phyloP scores from a whole-genome alignment of 37 sponge, comb jelly and placozoan genomes.

The Mnemiopsis leidyi region DNA sequence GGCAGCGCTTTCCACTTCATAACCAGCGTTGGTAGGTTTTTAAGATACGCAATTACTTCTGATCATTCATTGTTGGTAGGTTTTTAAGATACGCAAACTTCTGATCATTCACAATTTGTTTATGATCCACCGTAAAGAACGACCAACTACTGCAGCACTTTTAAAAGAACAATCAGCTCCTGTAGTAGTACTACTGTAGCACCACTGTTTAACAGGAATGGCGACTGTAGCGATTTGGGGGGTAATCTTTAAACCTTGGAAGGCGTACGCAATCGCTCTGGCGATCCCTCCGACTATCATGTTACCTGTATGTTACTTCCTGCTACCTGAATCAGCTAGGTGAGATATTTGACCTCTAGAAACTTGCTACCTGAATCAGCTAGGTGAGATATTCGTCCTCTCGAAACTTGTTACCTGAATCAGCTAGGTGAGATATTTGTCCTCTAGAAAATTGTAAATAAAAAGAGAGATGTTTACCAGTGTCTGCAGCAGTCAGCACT shows the following conservation, averaged over 20 bases:
- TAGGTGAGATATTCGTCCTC: not conserved
- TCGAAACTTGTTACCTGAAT: slow-evolving; percentile 44
- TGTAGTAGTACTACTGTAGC: too few species aligned
- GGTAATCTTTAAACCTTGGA: not conserved
- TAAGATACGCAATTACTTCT: too few species aligned
- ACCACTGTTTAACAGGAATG: slow-evolving; percentile 37
- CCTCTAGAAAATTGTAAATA: too few species aligned
- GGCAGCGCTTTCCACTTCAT: slow-evolving; percentile 32
- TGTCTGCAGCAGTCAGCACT: too few species aligned
- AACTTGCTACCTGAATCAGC: slow-evolving; percentile 55
- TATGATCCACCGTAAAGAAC: too few species aligned
- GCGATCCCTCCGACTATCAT: slow-evolving; percentile 46
- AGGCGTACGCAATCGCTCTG: slow-evolving; percentile 9
- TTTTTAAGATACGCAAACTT: too few species aligned
- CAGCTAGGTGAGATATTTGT: slow-evolving; percentile 11
- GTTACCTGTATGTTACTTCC: slow-evolving; percentile 36
- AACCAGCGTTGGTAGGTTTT: slow-evolving; percentile 32
- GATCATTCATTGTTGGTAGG: too few species aligned
- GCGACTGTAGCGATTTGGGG: slow-evolving; percentile 44
- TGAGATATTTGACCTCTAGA: not conserved
- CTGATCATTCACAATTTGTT: too few species aligned
- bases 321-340: slow-evolving; percentile 54
- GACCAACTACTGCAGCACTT: too few species aligned
- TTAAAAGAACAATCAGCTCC: too few species aligned
- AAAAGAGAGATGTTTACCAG: too few species aligned